Percentiles rank a stretch among this genome's conserved stretches.
phyloP scores from a whole-genome alignment of 1,140 invertebrate genomes.

The Caenorhabditis inopinata region DNA sequence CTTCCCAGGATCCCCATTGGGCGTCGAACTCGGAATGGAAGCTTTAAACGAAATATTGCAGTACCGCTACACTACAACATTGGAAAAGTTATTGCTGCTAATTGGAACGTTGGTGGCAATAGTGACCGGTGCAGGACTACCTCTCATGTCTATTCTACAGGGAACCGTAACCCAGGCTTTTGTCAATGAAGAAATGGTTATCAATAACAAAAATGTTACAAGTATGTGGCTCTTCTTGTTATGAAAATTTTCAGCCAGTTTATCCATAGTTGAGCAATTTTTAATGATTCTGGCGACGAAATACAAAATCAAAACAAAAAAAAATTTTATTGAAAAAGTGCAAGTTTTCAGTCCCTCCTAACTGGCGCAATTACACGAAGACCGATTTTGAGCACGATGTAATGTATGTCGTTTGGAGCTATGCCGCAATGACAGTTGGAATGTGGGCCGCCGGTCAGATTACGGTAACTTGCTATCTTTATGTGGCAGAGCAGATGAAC shows the following conservation, averaged over 20 bases:
- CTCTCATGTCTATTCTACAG: constrained; percentile 47
- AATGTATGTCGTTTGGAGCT: constrained; percentile 36
- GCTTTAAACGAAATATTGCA: constrained; percentile 27
- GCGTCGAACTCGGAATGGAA: not conserved
- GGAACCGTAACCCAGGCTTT: constrained; percentile 46
- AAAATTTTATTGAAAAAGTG: no score
- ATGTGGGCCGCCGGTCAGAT: constrained; percentile 33
- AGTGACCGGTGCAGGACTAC: constrained; percentile 46
- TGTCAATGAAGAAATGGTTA: constrained; percentile 62
- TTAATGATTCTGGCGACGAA: no score
- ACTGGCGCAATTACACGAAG: not conserved
- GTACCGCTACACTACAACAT: constrained; percentile 50
- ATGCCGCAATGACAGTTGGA: constrained; percentile 35
- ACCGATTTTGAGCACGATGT: constrained; percentile 35
- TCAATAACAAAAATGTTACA: not conserved
- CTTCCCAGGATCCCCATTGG: no score
- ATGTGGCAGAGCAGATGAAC: constrained; percentile 71
- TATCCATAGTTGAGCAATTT: no score
- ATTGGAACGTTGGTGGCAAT: constrained; percentile 38
- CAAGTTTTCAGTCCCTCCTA: not conserved
- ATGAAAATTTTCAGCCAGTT: not conserved
- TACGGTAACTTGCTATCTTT: constrained; percentile 59
- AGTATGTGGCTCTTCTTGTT: not conserved
- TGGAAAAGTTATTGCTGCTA: constrained; percentile 45
- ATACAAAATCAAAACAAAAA: no score